Evolutionary conservation across 2,113 vertebrate genomes (phyloP).

Genomic region (Clarias magur): DNA sequence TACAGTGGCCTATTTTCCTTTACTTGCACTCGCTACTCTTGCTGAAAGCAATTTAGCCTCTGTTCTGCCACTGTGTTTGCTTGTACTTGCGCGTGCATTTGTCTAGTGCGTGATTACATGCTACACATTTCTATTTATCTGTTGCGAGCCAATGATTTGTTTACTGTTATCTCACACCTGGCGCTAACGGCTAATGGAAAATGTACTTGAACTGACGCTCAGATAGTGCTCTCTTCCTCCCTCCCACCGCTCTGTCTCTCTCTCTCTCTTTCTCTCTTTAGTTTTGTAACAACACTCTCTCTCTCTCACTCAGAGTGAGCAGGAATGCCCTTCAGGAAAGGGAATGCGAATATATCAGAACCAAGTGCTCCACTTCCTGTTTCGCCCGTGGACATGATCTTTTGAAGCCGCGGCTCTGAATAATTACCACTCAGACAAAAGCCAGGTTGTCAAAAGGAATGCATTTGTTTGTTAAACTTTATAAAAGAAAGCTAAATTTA

Average conservation of each 20-base stretch:
- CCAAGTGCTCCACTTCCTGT: conserved; percentile 27
- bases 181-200: conserved; percentile 29
- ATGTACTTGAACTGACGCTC: conserved; percentile 22
- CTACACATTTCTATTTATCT: conserved; percentile 9
- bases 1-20: conserved; percentile 37
- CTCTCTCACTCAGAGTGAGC: not conserved
- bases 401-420: conserved; percentile 30
- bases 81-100: conserved; percentile 27
- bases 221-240: not conserved
- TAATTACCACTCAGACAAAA: conserved; percentile 28
- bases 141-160: conserved; percentile 15
- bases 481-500: not conserved
- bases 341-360: conserved; percentile 14
- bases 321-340: conserved; percentile 1
- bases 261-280: not conserved
- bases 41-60: conserved; percentile 25
- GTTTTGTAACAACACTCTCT: not conserved
- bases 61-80: conserved; percentile 11
- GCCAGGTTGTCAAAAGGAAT: conserved; percentile 46
- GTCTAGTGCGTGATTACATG: not conserved
- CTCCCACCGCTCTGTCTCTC: conserved; percentile 2
- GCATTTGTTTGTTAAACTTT: conserved; percentile 36
- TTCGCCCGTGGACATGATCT: conserved; percentile 19
- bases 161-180: conserved; percentile 33
- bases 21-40: not conserved